phyloP scores from a whole-genome alignment of 2,888 invertebrate genomes.

The Pyrochroa serraticornis region DNA sequence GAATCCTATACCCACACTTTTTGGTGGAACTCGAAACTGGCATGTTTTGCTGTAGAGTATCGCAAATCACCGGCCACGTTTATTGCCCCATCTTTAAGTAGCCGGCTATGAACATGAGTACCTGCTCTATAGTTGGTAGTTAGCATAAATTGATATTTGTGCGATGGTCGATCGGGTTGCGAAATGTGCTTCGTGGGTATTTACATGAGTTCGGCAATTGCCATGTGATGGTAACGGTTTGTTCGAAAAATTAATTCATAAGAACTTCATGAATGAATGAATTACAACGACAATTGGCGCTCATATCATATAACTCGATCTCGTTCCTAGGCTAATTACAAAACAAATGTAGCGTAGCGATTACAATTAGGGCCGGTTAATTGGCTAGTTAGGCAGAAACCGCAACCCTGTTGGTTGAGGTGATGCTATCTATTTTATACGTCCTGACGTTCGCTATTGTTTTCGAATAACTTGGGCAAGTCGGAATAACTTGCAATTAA shows the following conservation, averaged over 20 bases:
- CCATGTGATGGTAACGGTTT: background rate
- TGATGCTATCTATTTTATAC: conserved; percentile 37
- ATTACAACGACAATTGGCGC: background rate
- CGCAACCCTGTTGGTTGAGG: conserved; percentile 43
- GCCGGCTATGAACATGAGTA: conserved; percentile 47
- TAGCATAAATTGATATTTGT: conserved; percentile 52
- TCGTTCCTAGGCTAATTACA: conserved; percentile 46
- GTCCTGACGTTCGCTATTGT: conserved; percentile 21
- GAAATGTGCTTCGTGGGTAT: conserved; percentile 33
- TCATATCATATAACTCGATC: conserved; percentile 37
- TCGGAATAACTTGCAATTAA: no score
- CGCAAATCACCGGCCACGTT: conserved; percentile 44
- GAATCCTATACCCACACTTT: conserved; percentile 35
- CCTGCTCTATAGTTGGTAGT: conserved; percentile 33
- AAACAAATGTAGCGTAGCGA: conserved; percentile 49
- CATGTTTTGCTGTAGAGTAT: conserved; percentile 42
- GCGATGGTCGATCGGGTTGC: conserved; percentile 41
- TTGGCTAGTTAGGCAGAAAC: conserved; percentile 48
- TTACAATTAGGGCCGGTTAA: conserved; percentile 50
- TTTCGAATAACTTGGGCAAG: conserved; percentile 6
- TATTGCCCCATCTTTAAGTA: conserved; percentile 51
- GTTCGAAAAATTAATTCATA: background rate
- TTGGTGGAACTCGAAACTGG: background rate
- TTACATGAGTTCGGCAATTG: conserved; percentile 29
- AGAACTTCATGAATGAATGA: background rate